phyloP scores from a whole-genome alignment of 2,888 invertebrate genomes.

The Nineta flava region DNA sequence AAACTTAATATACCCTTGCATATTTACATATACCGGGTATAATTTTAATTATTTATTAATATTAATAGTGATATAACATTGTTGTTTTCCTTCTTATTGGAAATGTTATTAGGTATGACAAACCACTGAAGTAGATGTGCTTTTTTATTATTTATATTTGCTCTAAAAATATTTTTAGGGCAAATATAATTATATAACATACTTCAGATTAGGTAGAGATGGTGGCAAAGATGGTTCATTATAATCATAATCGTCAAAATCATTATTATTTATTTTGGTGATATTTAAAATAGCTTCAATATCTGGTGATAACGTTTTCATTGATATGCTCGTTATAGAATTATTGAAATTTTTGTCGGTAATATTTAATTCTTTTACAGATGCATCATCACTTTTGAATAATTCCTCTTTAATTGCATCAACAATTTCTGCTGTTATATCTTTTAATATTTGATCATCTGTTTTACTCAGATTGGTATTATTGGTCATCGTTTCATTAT shows the following conservation, averaged over 20 bases:
- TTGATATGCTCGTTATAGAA: slow-evolving; percentile 18
- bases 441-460: slow-evolving; percentile 4
- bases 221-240: slow-evolving; percentile 58
- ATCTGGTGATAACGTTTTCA: slow-evolving; percentile 23
- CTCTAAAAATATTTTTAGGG: too few species aligned
- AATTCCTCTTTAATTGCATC: slow-evolving; percentile 26
- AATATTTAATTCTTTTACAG: too few species aligned
- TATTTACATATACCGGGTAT: too few species aligned
- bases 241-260: slow-evolving; percentile 53
- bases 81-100: too few species aligned
- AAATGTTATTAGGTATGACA: too few species aligned
- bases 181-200: too few species aligned
- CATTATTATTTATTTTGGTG: slow-evolving; percentile 37
- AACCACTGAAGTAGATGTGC: too few species aligned
- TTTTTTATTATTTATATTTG: too few species aligned
- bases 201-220: slow-evolving; percentile 68
- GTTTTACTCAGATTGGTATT: slow-evolving; percentile 5
- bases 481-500: slow-evolving; percentile 6
- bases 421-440: slow-evolving; percentile 14
- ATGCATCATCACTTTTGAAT: slow-evolving; percentile 22
- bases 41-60: too few species aligned
- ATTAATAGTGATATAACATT: too few species aligned
- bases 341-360: too few species aligned
- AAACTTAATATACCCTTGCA: too few species aligned
- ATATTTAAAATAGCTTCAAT: slow-evolving; percentile 33